Percentiles rank a stretch among this genome's conserved stretches.
These are phyloP conservation scores for Chrysogorgia sp. DNA, from an alignment of 92 coral and sea anemone species.

Conservation along the genomic window DNA sequence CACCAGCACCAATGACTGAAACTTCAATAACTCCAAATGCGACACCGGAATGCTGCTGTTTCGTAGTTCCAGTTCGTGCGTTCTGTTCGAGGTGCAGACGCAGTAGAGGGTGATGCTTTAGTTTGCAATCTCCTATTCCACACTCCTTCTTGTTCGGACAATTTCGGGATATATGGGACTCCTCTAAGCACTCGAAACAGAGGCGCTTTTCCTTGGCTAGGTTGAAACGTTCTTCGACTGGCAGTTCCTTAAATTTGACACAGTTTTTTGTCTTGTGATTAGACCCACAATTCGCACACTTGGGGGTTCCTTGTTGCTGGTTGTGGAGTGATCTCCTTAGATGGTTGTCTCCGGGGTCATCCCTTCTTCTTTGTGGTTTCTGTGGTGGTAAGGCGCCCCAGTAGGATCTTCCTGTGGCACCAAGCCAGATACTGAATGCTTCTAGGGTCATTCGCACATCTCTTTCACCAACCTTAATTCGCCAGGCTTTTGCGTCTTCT, in stretches of 20 bases:
- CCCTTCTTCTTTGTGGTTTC: background rate
- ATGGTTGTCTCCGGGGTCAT: background rate
- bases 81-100: conserved; percentile 63
- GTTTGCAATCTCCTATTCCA: conserved; percentile 53
- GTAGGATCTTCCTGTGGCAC: conserved; percentile 36
- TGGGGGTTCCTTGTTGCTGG: background rate
- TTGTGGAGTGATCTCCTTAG: background rate
- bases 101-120: conserved; percentile 52
- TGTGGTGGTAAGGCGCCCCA: conserved; percentile 40
- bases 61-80: background rate
- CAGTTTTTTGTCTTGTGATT: conserved; percentile 60
- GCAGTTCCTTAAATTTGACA: conserved; percentile 52
- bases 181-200: conserved; percentile 64
- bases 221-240: conserved; percentile 57
- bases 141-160: conserved; percentile 41
- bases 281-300: conserved; percentile 48
- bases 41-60: conserved; percentile 4
- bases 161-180: conserved; percentile 57
- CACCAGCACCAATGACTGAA: conserved; percentile 18
- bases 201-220: conserved; percentile 59
- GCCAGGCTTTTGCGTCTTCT: conserved; percentile 45
- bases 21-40: conserved; percentile 36
- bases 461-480: conserved; percentile 16
- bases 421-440: conserved; percentile 24
- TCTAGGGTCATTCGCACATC: conserved; percentile 26